Evolutionary conservation across 1,140 invertebrate genomes (phyloP).

Genomic region (Achatina immaculata): DNA sequence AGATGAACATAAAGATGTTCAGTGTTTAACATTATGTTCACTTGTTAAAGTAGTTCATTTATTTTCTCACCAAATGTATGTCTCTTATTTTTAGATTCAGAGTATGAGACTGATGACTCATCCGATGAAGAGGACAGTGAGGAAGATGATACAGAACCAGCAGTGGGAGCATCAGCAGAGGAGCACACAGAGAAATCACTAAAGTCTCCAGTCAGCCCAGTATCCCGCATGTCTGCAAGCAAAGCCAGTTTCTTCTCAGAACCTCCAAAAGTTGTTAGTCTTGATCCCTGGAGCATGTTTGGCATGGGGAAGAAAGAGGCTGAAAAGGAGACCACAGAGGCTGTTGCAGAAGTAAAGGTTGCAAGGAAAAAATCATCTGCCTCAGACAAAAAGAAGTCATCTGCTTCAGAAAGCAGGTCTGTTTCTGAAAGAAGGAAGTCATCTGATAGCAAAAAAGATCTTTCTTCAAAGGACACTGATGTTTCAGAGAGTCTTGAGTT

Average conservation of each 20-base stretch:
- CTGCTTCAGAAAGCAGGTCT: neutral
- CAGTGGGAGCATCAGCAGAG: slow-evolving; percentile 39
- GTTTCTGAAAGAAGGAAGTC: slow-evolving; percentile 1
- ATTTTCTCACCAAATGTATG: no score
- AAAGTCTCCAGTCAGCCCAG: slow-evolving; percentile 37
- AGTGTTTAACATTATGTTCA: no score
- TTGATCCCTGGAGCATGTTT: slow-evolving; percentile 66
- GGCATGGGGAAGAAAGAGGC: slow-evolving; percentile 52
- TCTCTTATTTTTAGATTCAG: neutral
- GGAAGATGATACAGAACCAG: slow-evolving; percentile 52
- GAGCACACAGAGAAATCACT: slow-evolving; percentile 41
- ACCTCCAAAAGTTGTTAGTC: slow-evolving; percentile 60
- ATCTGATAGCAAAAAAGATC: neutral
- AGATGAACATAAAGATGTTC: no score
- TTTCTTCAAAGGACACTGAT: slow-evolving; percentile 36
- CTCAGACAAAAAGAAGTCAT: neutral
- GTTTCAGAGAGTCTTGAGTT: slow-evolving; percentile 41
- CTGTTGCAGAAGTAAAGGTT: slow-evolving; percentile 67
- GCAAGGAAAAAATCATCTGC: slow-evolving; percentile 77
- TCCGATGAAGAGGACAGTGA: slow-evolving; percentile 37
- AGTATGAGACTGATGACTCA: slow-evolving; percentile 38
- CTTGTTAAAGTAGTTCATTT: no score
- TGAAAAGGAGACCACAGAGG: neutral
- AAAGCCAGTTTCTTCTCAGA: slow-evolving; percentile 65
- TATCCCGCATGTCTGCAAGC: slow-evolving; percentile 41